Evolutionary conservation across 2,797 vertebrate genomes (phyloP).

Genomic region (Vespertilio murinus): DNA sequence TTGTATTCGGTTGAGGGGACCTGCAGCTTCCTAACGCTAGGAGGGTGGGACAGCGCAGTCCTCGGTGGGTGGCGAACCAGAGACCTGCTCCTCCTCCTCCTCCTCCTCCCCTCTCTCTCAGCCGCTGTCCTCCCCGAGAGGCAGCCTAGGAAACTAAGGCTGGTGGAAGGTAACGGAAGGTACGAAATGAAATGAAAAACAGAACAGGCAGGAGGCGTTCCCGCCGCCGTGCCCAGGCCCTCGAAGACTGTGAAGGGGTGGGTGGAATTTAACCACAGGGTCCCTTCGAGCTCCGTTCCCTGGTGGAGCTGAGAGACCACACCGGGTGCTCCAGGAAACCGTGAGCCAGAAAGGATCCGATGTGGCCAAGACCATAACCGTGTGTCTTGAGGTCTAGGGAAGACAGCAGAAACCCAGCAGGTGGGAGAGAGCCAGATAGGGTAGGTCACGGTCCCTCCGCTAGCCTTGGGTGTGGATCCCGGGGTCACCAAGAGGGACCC

Average conservation of each 20-base stretch:
- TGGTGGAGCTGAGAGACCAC: slow-evolving; percentile 75
- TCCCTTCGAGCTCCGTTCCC: slow-evolving; percentile 73
- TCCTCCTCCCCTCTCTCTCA: slow-evolving; percentile 62
- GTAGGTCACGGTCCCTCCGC: slow-evolving; percentile 34
- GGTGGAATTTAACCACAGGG: slow-evolving; percentile 70
- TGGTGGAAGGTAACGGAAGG: slow-evolving; percentile 76
- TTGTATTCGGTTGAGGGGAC: slow-evolving; percentile 87
- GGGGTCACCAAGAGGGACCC: slow-evolving; percentile 64
- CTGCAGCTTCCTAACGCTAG: slow-evolving; percentile 83
- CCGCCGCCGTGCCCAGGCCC: slow-evolving; percentile 78
- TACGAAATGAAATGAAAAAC: slow-evolving; percentile 48
- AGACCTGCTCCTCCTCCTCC: slow-evolving; percentile 65
- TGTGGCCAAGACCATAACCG: slow-evolving; percentile 75
- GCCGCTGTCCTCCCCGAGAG: slow-evolving; percentile 80
- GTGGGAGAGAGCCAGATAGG: slow-evolving; percentile 53
- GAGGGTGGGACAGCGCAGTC: slow-evolving; percentile 80
- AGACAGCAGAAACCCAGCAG: slow-evolving; percentile 68
- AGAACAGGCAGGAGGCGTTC: slow-evolving; percentile 65
- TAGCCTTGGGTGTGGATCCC: slow-evolving; percentile 68
- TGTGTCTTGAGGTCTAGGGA: slow-evolving; percentile 73
- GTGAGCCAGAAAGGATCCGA: slow-evolving; percentile 62
- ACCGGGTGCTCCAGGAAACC: slow-evolving; percentile 76
- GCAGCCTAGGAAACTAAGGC: slow-evolving; percentile 78
- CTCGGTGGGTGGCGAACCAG: slow-evolving; percentile 75
- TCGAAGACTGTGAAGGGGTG: slow-evolving; percentile 73